Evolutionary conservation across 2,113 vertebrate genomes (phyloP).

Genomic region (Dipodomys spectabilis): DNA sequence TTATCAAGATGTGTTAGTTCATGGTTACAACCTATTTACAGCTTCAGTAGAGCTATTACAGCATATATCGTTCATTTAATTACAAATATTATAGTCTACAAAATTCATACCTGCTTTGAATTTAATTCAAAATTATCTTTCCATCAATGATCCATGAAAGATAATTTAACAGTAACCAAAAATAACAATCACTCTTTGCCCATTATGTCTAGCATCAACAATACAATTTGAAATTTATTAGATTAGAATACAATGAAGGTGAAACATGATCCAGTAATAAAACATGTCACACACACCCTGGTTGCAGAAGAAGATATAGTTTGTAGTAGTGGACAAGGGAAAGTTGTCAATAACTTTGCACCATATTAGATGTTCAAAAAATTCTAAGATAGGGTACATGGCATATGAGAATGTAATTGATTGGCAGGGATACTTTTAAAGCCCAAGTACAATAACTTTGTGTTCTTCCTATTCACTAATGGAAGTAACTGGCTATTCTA

Average conservation of each 20-base stretch:
- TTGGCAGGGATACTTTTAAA: not conserved
- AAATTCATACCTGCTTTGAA: not conserved
- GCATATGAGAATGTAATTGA: not conserved
- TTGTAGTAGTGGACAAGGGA: not conserved
- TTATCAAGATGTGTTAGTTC: not conserved
- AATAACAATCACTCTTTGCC: not conserved
- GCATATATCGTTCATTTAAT: not conserved
- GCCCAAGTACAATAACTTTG: not conserved
- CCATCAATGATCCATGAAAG: not conserved
- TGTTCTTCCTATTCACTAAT: not conserved
- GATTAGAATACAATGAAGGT: not conserved
- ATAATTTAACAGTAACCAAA: not conserved
- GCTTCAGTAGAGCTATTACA: not conserved
- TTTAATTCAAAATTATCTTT: not conserved
- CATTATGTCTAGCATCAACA: not conserved
- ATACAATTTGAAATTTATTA: not conserved
- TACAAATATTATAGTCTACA: not conserved
- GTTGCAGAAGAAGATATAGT: not conserved
- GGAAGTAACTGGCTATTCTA: not conserved
- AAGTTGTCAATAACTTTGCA: not conserved
- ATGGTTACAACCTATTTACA: not conserved
- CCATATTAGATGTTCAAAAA: fast-evolving
- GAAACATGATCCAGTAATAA: not conserved
- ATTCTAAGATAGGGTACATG: not conserved
- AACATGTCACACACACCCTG: not conserved